Percentiles rank a stretch among this genome's conserved stretches.
Evolutionary conservation across 2,888 invertebrate species (phyloP).

Genomic region (Lysandra coridon): DNA sequence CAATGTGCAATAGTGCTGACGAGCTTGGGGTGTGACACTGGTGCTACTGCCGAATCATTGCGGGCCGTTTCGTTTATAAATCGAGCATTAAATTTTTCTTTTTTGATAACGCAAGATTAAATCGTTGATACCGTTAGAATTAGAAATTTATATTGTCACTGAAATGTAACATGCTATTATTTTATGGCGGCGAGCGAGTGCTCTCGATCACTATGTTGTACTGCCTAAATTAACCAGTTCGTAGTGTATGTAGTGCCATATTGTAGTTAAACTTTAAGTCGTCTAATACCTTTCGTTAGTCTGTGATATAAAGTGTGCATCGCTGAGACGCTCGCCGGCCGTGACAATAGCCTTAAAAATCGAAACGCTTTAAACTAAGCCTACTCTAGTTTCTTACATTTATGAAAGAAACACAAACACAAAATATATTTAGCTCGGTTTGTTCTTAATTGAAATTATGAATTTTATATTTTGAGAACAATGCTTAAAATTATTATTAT

Average conservation of each 20-base stretch:
- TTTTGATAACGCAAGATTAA: constrained; percentile 65
- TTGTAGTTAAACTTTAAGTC: constrained; percentile 65
- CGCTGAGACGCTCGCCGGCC: constrained; percentile 63
- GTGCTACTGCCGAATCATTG: constrained; percentile 66
- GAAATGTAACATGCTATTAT: constrained; percentile 66
- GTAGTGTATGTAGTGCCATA: constrained; percentile 65
- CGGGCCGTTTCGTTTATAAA: constrained; percentile 34
- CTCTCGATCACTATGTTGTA: constrained; percentile 28
- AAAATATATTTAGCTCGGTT: background rate
- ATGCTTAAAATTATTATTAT: background rate
- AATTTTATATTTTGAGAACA: background rate
- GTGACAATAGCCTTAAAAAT: constrained; percentile 44
- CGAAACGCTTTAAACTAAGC: constrained; percentile 39
- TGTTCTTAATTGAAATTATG: background rate
- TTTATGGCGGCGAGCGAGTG: background rate
- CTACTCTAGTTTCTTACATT: background rate
- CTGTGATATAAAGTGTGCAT: constrained; percentile 73
- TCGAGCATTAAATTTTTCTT: constrained; percentile 40
- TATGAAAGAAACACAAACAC: constrained; percentile 7
- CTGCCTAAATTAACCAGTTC: constrained; percentile 30
- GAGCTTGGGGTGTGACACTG: constrained; percentile 52
- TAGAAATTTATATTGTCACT: constrained; percentile 74
- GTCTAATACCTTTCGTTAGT: constrained; percentile 68
- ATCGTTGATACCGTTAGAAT: constrained; percentile 63
- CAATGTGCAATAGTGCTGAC: constrained; percentile 62